Base-by-base conservation (phyloP, 2,888 invertebrate genomes). In the Lepidocyrtoides sp. region DNA sequence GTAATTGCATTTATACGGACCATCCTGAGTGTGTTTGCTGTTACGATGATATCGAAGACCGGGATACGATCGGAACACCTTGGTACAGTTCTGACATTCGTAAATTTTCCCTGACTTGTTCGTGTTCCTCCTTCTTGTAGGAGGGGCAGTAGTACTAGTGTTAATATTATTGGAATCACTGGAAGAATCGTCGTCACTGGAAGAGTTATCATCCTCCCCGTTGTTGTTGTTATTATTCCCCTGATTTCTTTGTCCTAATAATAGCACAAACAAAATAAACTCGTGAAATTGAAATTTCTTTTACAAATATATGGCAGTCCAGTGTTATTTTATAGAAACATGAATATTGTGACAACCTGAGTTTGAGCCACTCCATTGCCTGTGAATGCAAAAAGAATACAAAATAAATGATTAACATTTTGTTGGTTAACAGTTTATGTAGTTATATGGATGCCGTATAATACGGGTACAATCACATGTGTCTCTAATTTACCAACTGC, bases 21-120 rank as follows among this genome's bases (percentile, higher is more conserved):
- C 93, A 72, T 93, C 91, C 88, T 93, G 93, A 14, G 91, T 91
- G 51, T 93, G 93, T 57, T 93, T 91, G 75, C 88, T 88, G 57
- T 93, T 93, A 72, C 93, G 88, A 84, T 93, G 93, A 89, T 93
- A 93, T 85, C 93, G 91, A 82, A 93, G 85, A 63, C 93, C 93
- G 23, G 93, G 93, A 79, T 93, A 93, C 32, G 92, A 92, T 44
- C 91, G 91, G 77, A 93, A 93, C 54, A 93, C 91, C 89, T 93
- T 93, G 63, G 91, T 91, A 83, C 93, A 93, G 66, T 48, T 93
- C 66, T 92, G 93, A 82, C 93, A 93, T 66, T 93, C 93, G 48
- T 93, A 93, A 41, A 91, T 85, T 36, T 93, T 93, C 72, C 93
- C 88, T 72, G 91, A 91, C 29, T 91, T 93, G 86, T 91, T 91